A percentile compares a stretch with the other conserved stretches of the same genome.
phyloP scores from a whole-genome alignment of 1,140 invertebrate genomes.

The Tigriopus japonicus region DNA sequence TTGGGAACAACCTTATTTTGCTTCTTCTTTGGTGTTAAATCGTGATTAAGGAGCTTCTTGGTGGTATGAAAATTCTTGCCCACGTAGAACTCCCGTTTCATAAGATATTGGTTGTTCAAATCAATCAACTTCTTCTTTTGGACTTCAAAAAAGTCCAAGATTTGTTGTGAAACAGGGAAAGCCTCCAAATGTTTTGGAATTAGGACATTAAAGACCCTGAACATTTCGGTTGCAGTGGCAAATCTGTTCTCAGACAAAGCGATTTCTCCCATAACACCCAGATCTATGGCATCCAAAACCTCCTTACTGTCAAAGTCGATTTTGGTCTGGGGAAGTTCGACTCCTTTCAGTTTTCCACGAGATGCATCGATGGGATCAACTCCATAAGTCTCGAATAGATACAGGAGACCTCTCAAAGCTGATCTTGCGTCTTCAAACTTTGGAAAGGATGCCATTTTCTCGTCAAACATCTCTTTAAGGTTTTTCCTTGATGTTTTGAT shows the following conservation, averaged over 20 bases:
- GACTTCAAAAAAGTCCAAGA: not conserved
- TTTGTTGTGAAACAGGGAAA: not conserved
- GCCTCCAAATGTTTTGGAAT: not conserved
- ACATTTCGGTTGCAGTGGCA: not conserved
- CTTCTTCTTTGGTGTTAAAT: too few species aligned
- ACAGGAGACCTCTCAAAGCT: too few species aligned
- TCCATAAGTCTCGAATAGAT: too few species aligned
- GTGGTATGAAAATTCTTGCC: too few species aligned
- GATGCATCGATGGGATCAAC: not conserved
- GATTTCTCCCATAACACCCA: not conserved
- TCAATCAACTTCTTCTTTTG: not conserved
- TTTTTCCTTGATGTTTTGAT: not conserved
- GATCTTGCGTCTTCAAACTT: too few species aligned
- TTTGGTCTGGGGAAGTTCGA: too few species aligned
- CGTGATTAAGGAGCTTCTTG: too few species aligned
- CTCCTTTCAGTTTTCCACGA: not conserved
- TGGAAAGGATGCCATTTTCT: too few species aligned
- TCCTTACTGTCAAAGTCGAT: not conserved
- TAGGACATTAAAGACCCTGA: not conserved
- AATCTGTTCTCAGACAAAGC: not conserved
- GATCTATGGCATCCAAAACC: not conserved
- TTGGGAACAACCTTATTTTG: too few species aligned
- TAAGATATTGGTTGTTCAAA: not conserved
- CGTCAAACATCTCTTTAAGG: not conserved
- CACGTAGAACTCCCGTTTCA: too few species aligned